Percentiles rank a stretch among this genome's conserved stretches.
Evolutionary conservation across 1,140 invertebrate species (phyloP).

Genomic region (Platorchestia sp.): DNA sequence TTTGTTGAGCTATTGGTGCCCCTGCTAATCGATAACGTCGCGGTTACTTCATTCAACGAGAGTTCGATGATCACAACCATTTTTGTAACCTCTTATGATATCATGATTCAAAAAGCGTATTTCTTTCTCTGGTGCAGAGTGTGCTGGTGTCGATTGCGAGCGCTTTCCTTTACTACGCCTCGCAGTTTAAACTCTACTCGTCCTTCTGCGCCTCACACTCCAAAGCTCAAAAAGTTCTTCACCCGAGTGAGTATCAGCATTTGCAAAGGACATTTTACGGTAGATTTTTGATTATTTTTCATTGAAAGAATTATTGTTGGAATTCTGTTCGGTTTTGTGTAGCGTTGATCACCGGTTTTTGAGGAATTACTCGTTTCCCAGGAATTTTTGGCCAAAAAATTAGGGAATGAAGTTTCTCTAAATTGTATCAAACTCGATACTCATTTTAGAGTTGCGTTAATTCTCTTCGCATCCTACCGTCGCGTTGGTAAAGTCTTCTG

Average conservation of each 20-base stretch:
- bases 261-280: neutral
- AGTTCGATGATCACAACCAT: neutral
- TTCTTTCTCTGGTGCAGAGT: slow-evolving; percentile 80
- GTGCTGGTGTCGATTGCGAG: slow-evolving; percentile 95
- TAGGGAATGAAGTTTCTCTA: neutral
- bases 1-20: too few relatives aligned
- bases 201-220: slow-evolving; percentile 99
- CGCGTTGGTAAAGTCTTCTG: neutral
- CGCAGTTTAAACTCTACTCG: slow-evolving; percentile 99
- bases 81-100: neutral
- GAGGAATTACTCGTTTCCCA: neutral
- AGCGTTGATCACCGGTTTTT: neutral
- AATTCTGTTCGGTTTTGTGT: too few relatives aligned
- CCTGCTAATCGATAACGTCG: too few relatives aligned
- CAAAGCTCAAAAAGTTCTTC: slow-evolving; percentile 98
- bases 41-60: too few relatives aligned
- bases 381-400: neutral
- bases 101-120: neutral
- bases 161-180: slow-evolving; percentile 97
- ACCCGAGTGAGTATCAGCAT: slow-evolving; percentile 86
- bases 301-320: neutral
- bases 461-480: neutral
- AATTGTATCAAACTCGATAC: neutral
- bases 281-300: neutral
- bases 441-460: neutral